These are phyloP conservation scores for Stratiomys singularior DNA, from an alignment of 2,888 invertebrate species.

Conservation along the genomic window DNA sequence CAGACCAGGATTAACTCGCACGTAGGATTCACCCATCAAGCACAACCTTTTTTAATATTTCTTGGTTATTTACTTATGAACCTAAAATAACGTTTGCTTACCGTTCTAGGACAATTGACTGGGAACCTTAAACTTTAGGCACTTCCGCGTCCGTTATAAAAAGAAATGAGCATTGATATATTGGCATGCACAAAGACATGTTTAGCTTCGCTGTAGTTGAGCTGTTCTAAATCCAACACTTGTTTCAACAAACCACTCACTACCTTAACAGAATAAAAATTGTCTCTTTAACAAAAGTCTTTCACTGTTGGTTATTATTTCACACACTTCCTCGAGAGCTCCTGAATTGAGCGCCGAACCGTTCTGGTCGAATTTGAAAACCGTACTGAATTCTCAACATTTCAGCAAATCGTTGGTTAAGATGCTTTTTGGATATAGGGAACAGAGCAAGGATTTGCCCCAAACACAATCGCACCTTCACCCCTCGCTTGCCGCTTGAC, in stretches of 20 bases:
- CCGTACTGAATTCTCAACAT: constrained; percentile 61
- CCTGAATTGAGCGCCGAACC: constrained; percentile 54
- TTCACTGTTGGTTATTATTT: not conserved
- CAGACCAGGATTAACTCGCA: too few species aligned
- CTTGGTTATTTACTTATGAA: too few species aligned
- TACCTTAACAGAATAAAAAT: not conserved
- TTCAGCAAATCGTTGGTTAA: constrained; percentile 53
- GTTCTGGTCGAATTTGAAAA: constrained; percentile 60
- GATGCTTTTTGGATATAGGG: constrained; percentile 43
- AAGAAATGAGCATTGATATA: too few species aligned
- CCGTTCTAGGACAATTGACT: too few species aligned
- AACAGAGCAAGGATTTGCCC: constrained; percentile 48
- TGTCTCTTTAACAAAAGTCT: not conserved
- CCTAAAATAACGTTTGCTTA: too few species aligned
- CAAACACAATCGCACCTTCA: constrained; percentile 56
- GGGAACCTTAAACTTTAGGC: too few species aligned
- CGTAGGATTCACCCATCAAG: too few species aligned
- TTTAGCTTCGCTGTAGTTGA: too few species aligned
- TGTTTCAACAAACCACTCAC: constrained; percentile 7
- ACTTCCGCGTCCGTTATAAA: too few species aligned
- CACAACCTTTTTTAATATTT: too few species aligned
- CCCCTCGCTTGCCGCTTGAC: constrained; percentile 45
- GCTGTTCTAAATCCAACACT: too few species aligned
- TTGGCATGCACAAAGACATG: too few species aligned
- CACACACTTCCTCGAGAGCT: not conserved